These are phyloP conservation scores for Tetrax tetrax DNA, from an alignment of 2,113 vertebrate species.

Conservation along the genomic window DNA sequence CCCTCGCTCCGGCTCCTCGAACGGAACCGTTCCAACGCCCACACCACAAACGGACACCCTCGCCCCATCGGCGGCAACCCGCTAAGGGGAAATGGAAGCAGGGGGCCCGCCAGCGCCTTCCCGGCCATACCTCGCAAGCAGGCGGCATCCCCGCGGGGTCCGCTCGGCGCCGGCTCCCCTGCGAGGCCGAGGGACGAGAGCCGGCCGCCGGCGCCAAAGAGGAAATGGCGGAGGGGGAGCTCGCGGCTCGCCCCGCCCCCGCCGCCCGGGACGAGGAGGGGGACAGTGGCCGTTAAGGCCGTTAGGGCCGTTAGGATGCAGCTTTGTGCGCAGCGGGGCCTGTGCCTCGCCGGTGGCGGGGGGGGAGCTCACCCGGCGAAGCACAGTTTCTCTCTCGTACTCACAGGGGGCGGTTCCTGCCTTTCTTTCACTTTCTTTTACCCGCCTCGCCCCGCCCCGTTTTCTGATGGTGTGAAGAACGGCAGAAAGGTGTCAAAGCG, in stretches of 20 bases:
- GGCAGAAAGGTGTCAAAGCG: not conserved
- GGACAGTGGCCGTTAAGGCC: too few relatives aligned
- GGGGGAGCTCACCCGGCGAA: too few relatives aligned
- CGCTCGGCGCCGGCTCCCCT: rapidly evolving
- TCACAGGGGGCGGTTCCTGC: too few relatives aligned
- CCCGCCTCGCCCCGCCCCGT: too few relatives aligned
- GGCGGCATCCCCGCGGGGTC: rapidly evolving
- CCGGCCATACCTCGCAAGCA: not conserved
- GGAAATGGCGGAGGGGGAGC: not conserved
- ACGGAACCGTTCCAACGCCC: not conserved
- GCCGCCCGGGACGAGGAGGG: too few relatives aligned
- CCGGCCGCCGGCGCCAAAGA: rapidly evolving
- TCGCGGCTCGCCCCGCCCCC: not conserved
- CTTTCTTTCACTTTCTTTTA: not conserved
- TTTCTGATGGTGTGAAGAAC: not conserved
- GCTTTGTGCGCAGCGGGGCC: rapidly evolving
- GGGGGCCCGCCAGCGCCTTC: too few relatives aligned
- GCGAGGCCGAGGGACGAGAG: rapidly evolving
- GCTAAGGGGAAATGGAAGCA: too few relatives aligned
- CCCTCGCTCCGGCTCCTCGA: not conserved
- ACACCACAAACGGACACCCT: not conserved
- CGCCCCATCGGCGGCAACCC: not conserved
- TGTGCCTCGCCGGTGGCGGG: too few relatives aligned
- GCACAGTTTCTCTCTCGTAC: rapidly evolving
- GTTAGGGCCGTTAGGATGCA: rapidly evolving